Evolutionary conservation across 2,797 vertebrate genomes (phyloP).

Genomic region (Pipistrellus kuhlii): DNA sequence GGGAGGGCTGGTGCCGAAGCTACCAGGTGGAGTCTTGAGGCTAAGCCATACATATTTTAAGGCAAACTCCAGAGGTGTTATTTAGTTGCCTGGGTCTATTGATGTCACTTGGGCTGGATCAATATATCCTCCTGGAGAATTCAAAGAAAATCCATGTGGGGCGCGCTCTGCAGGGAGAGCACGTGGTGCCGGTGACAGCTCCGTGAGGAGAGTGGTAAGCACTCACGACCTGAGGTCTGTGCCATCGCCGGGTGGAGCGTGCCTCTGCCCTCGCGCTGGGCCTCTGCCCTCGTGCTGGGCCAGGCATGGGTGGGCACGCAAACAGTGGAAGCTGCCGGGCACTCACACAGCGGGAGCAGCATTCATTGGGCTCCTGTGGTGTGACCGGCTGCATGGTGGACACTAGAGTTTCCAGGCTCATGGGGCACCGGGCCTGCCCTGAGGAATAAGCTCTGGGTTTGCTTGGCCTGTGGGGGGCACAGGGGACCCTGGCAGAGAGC

Average conservation of each 20-base stretch:
- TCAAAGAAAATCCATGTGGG: constrained; percentile 77
- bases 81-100: constrained; percentile 77
- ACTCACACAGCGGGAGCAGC: neutral
- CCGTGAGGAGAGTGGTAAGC: constrained; percentile 47
- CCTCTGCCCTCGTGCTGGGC: neutral
- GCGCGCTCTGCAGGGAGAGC: constrained; percentile 72
- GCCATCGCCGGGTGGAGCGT: neutral
- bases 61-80: constrained; percentile 70
- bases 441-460: neutral
- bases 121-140: constrained; percentile 82
- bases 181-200: constrained; percentile 10
- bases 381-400: neutral
- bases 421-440: neutral
- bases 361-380: neutral
- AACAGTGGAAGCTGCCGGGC: neutral
- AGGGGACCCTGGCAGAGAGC: neutral
- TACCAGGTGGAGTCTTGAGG: neutral
- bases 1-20: neutral
- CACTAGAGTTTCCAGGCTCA: neutral
- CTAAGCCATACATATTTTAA: constrained; percentile 73
- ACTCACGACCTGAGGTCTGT: neutral
- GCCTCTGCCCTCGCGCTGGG: neutral
- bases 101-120: constrained; percentile 77
- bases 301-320: neutral
- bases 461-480: neutral